Evolutionary conservation across 2,888 invertebrate genomes (phyloP), one percentile per base, ranked within the genome.

Genomic region (Tenthredo notha): DNA sequence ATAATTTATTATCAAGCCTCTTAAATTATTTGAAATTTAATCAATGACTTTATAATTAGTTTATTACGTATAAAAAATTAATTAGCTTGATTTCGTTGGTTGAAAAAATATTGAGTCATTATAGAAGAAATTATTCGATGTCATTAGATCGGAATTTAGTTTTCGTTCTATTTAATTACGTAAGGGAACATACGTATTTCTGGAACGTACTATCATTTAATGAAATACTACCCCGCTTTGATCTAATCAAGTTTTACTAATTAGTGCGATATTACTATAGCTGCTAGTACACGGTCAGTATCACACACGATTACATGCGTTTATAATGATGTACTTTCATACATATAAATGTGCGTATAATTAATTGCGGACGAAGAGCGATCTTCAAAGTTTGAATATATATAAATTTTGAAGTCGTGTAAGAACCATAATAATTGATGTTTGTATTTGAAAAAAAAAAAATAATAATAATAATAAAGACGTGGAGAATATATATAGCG

Each of bases 51-150:
- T 54, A 54, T 54, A 54, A 54, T 54, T 54, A n/a, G 54, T 54
- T 54, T 6, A n/a, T 50, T 54, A 54, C 7, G 6, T 54, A n/a
- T 7, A n/a, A 54, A 5, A n/a, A 54, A 54, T n/a, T n/a, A 54
- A 54, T 54, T 54, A n/a, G n/a, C 54, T 54, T 54, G n/a, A n/a
- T 54, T n/a, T 54, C n/a, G 54, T 54, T n/a, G 54, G n/a, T 54
- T 54, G n/a, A 54, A 54, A 33, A 54, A 54, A 54, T 54, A 5
- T 54, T n/a, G 7, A 54, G 7, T 10, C n/a, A n/a, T 54, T 54
- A n/a, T 54, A 7, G n/a, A 54, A 54, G 54, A 54, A 6, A 54
- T 54, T 54, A n/a, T 54, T 54, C 7, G 18, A n/a, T 54, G n/a
- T n/a, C 18, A 2, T 54, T 54, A n/a, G 54, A 54, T 50, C 50